Base-by-base conservation (phyloP, 2,888 invertebrate genomes). In the Brenthis hecate region DNA sequence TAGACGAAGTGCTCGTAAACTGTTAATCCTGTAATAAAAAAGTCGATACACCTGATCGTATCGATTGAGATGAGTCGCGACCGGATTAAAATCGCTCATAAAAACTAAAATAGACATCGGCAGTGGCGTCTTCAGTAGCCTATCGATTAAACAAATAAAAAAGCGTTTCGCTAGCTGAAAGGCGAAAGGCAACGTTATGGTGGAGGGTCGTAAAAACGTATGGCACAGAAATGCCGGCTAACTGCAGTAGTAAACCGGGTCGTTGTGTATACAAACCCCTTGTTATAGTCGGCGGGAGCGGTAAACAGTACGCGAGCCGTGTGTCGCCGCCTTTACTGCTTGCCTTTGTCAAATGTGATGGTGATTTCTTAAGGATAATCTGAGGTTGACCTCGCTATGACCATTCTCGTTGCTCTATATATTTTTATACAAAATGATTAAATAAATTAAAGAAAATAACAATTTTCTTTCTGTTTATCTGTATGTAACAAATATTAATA, bases 131-230 rank as follows among this genome's bases (percentile, higher is more conserved):
- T 91, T 90, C 85, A 86, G 87, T 85, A 87, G 85, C 81, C 81
- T 86, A 92, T 92, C 89, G 92, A 92, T 92, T 92, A 92, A 92
- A 92, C 92, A 91, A 91, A 92, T 91, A 91, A 91, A 92, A 91
- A 89, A 81, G 78, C 83, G 89, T 88, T 90, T 91, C 87, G 90
- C 91, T 85, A 80, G 82, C 86, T 88, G 86, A 88, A 91, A 91
- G 88, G 87, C 89, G 85, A 88, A 89, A 87, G 36, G 88, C 88
- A 85, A 87, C 83, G 86, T 89, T 89, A 91, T 86, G 88, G 84
- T 81, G 82, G 85, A 85, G 83, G 84, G 83, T 92, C 92, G 86
- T 92, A 92, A 92, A 92, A 91, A 80, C 85, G 89, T 91, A 92
- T 88, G 87, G 91, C 87, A 87, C 85, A 91, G 91, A 91, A 91